Conservation (phyloP, 2,888 invertebrate genomes). For the Heliconius sara region DNA sequence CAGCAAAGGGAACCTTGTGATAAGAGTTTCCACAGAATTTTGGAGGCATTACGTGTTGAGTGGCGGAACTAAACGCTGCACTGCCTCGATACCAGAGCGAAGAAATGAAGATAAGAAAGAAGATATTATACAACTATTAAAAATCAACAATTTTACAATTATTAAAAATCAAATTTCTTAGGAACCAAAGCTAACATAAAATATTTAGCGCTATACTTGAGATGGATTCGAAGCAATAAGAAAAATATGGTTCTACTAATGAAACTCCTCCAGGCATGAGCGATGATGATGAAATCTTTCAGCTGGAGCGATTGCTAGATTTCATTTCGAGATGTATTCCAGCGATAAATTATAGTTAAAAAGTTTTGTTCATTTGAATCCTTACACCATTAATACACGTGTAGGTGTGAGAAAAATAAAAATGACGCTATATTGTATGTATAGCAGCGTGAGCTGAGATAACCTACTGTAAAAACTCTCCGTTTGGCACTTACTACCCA, state of each 20-base stretch:
- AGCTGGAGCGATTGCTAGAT: conserved; percentile 33
- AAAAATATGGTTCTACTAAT: conserved; percentile 55
- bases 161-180: background rate
- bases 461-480: too few relatives aligned
- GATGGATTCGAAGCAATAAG: conserved; percentile 31
- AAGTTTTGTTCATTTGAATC: conserved; percentile 28
- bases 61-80: too few relatives aligned
- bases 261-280: conserved; percentile 54
- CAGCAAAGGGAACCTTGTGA: too few relatives aligned
- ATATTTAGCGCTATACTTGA: conserved; percentile 12
- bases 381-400: conserved; percentile 7
- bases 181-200: background rate
- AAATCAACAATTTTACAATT: too few relatives aligned
- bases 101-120: background rate
- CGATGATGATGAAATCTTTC: conserved; percentile 49
- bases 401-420: background rate
- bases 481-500: too few relatives aligned
- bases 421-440: background rate
- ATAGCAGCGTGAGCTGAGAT: background rate
- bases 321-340: conserved; percentile 42
- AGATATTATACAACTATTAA: background rate
- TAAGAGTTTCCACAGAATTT: too few relatives aligned
- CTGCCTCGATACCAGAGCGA: too few relatives aligned
- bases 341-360: conserved; percentile 40
- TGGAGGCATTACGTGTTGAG: too few relatives aligned